These are phyloP conservation scores for Drosophila ambigua DNA, from an alignment of 1,140 invertebrate genomes.

Conservation along the genomic window DNA sequence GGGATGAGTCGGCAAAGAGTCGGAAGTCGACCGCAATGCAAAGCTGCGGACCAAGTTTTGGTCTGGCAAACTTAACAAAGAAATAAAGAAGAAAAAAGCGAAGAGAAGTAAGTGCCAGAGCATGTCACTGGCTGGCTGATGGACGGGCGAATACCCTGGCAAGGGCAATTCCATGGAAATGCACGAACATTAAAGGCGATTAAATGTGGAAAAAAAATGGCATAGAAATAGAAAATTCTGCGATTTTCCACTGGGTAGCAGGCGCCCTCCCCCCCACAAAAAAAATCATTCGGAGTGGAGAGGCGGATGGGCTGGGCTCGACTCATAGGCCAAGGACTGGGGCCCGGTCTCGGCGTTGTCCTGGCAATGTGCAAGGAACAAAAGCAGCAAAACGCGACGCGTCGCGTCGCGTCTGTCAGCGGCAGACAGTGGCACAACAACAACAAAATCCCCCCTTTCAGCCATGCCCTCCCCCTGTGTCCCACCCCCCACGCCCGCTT, in stretches of 20 bases:
- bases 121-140: background rate
- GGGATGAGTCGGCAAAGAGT: slow-evolving; percentile 4
- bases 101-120: slow-evolving; percentile 24
- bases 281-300: slow-evolving; percentile 31
- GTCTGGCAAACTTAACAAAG: slow-evolving; percentile 62
- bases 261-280: background rate
- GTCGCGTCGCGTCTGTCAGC: slow-evolving; percentile 26
- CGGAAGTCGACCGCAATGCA: slow-evolving; percentile 62
- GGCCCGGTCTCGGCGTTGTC: slow-evolving; percentile 45
- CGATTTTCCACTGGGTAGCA: no score
- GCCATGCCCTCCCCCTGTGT: background rate
- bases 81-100: slow-evolving; percentile 53
- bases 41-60: slow-evolving; percentile 68
- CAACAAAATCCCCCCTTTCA: background rate
- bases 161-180: no score
- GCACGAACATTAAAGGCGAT: no score
- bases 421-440: slow-evolving; percentile 19
- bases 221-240: background rate
- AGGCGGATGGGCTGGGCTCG: background rate
- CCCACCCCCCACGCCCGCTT: slow-evolving; percentile 17
- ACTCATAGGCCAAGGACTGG: slow-evolving; percentile 25
- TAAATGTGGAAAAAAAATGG: background rate
- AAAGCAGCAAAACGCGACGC: slow-evolving; percentile 9
- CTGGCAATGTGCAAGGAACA: slow-evolving; percentile 47
- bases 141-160: slow-evolving; percentile 3